These are phyloP conservation scores for Neoascia interrupta DNA, from an alignment of 2,888 invertebrate species.

Conservation along the genomic window DNA sequence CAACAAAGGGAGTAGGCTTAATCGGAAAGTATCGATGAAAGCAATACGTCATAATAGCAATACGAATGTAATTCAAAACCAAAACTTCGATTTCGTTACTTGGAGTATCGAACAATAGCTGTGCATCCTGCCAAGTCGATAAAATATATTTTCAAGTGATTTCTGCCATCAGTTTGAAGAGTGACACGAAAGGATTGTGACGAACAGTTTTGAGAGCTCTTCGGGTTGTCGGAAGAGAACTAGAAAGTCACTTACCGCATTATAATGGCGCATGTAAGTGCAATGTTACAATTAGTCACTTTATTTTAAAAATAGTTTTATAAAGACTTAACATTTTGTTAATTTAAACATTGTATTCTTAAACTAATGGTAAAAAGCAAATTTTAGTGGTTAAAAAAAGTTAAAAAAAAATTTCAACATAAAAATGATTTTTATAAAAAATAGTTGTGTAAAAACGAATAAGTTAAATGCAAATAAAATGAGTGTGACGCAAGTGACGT, in stretches of 20 bases:
- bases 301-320: too few relatives aligned
- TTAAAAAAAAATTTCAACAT: background rate
- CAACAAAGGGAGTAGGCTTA: conserved; percentile 62
- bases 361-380: too few relatives aligned
- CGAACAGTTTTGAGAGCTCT: conserved; percentile 10
- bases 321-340: too few relatives aligned
- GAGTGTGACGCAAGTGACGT: too few relatives aligned
- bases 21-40: conserved; percentile 56
- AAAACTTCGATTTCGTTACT: conserved; percentile 15
- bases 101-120: background rate
- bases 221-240: background rate
- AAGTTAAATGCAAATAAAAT: too few relatives aligned
- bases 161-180: conserved; percentile 39
- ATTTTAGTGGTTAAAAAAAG: background rate
- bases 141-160: conserved; percentile 3
- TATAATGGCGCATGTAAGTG: conserved; percentile 64
- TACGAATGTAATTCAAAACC: background rate
- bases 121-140: background rate
- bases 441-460: too few relatives aligned
- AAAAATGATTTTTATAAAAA: background rate
- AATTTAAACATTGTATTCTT: too few relatives aligned
- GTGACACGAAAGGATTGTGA: conserved; percentile 55
- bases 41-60: conserved; percentile 22
- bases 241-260: conserved; percentile 6
- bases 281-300: too few relatives aligned